These are phyloP conservation scores for Acipenser oxyrinchus DNA, from an alignment of 2,797 vertebrate genomes.

Conservation along the genomic window DNA sequence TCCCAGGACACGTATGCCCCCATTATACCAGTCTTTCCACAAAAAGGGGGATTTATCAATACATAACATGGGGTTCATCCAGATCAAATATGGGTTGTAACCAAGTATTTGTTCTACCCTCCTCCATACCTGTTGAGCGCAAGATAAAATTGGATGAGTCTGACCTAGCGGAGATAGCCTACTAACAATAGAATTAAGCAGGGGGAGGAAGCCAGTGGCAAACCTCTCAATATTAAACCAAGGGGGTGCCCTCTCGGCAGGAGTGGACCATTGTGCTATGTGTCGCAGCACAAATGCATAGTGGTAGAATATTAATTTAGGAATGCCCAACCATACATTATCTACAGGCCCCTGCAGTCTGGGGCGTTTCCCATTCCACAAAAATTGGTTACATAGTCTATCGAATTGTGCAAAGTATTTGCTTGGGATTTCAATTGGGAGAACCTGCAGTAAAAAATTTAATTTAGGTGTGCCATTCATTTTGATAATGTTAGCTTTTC, in stretches of 20 bases:
- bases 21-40: too few relatives aligned
- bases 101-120: neutral
- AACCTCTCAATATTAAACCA: conserved; percentile 10
- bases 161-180: neutral
- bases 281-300: conserved; percentile 16
- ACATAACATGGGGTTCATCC: conserved; percentile 11
- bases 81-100: conserved; percentile 8
- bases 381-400: conserved; percentile 5
- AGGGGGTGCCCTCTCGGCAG: conserved; percentile 9
- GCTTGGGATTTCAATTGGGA: too few relatives aligned
- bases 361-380: conserved; percentile 12
- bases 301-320: conserved; percentile 13
- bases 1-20: neutral
- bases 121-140: neutral
- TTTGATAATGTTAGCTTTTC: too few relatives aligned
- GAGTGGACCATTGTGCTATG: conserved; percentile 12
- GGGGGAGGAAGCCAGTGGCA: neutral
- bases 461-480: too few relatives aligned
- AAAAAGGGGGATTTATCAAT: conserved; percentile 4
- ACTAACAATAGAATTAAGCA: neutral
- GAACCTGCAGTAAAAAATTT: too few relatives aligned
- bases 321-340: neutral
- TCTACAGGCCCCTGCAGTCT: conserved; percentile 1
- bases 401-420: too few relatives aligned
- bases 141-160: conserved; percentile 6